These are phyloP conservation scores for Palythoa heliodiscus DNA, from an alignment of 92 coral and sea anemone species.

Conservation along the genomic window DNA sequence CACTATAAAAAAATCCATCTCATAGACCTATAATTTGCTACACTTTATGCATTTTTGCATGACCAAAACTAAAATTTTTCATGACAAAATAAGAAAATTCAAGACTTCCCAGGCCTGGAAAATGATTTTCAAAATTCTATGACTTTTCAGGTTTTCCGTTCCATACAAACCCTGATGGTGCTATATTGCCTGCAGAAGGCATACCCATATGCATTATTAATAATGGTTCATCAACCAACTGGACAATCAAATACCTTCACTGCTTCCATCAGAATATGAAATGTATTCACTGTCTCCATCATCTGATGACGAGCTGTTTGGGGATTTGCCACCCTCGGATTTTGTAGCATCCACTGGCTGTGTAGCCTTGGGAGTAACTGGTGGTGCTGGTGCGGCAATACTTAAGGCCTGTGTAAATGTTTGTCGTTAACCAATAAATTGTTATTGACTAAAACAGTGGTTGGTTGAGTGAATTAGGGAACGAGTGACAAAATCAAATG, in stretches of 20 bases:
- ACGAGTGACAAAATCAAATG: no score
- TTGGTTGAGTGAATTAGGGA: no score
- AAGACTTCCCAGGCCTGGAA: no score
- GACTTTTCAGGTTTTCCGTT: no score
- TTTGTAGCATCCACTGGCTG: slow-evolving; percentile 51
- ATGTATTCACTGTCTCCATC: slow-evolving; percentile 86
- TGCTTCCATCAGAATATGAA: slow-evolving; percentile 88
- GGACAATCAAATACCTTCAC: slow-evolving; percentile 67
- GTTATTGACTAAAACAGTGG: background rate
- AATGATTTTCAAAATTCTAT: no score
- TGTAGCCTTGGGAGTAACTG: slow-evolving; percentile 42
- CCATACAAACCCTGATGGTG: no score
- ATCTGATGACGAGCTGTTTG: slow-evolving; percentile 72
- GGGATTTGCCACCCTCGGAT: slow-evolving; percentile 65
- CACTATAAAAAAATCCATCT: no score
- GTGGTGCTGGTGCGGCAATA: slow-evolving; percentile 50
- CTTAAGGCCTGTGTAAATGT: slow-evolving; percentile 52
- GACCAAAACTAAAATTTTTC: no score
- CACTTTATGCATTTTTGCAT: no score
- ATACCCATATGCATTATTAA: background rate
- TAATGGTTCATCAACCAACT: background rate
- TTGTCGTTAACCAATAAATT: background rate
- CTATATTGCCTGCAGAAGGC: no score
- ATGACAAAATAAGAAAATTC: no score
- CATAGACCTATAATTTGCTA: no score